A percentile compares a stretch with the other conserved stretches of the same genome.
phyloP scores from a whole-genome alignment of 2,113 vertebrate genomes.

The Petromus typicus region DNA sequence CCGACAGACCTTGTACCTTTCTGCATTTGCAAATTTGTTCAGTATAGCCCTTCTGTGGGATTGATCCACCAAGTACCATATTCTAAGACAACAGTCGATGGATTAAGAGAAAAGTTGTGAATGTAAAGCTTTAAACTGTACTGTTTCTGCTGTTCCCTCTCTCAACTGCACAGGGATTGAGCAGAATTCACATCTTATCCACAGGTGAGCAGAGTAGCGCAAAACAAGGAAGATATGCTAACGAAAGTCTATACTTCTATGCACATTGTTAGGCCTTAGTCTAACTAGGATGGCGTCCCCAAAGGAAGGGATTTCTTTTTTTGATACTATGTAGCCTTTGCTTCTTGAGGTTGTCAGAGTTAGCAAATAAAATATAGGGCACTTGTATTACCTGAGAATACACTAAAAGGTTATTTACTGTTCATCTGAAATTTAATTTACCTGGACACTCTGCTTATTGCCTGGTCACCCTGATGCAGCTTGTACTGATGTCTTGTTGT shows the following conservation, averaged over 20 bases:
- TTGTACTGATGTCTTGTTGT: neutral
- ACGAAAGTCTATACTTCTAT: neutral
- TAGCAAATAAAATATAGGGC: neutral
- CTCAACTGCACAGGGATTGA: neutral
- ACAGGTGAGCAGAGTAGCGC: neutral
- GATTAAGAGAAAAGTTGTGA: neutral
- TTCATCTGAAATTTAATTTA: conserved; percentile 9
- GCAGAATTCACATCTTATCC: neutral
- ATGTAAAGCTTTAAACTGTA: too few species aligned
- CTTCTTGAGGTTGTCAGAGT: neutral
- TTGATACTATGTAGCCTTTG: neutral
- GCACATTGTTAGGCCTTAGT: neutral
- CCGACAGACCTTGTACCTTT: neutral
- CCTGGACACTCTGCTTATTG: neutral
- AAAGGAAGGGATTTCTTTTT: neutral
- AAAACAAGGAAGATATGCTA: neutral
- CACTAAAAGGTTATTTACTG: neutral
- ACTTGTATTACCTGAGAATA: neutral
- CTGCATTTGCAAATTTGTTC: neutral
- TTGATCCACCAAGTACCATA: neutral
- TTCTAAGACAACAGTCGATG: neutral
- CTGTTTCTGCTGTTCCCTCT: neutral
- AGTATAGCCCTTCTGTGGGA: neutral
- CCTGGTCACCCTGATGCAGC: neutral
- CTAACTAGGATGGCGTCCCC: neutral